Conservation (phyloP, 1,140 invertebrate species). For the Trichoplusia ni region DNA sequence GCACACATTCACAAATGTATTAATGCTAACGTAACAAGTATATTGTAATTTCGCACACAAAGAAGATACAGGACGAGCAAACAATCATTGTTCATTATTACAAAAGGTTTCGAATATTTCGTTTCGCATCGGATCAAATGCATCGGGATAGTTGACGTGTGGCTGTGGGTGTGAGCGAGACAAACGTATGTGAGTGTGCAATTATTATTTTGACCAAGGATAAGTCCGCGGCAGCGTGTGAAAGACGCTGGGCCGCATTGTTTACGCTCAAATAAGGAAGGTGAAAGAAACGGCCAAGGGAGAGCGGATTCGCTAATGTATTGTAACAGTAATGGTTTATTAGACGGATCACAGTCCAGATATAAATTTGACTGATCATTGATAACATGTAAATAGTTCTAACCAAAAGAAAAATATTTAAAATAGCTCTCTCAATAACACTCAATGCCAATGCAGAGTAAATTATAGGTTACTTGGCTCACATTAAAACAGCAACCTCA, state of each 20-base stretch:
- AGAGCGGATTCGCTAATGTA: conserved; percentile 63
- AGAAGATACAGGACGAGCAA: conserved; percentile 77
- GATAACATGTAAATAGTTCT: conserved; percentile 21
- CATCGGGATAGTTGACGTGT: conserved; percentile 66
- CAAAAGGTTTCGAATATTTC: conserved; percentile 80
- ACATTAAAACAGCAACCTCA: background rate
- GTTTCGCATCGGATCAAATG: conserved; percentile 79
- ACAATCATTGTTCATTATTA: conserved; percentile 81
- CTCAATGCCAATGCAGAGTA: no score
- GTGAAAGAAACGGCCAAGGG: conserved; percentile 67
- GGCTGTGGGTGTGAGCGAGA: conserved; percentile 65
- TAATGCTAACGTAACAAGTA: conserved; percentile 77
- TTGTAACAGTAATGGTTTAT: conserved; percentile 64
- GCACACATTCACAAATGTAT: conserved; percentile 66
- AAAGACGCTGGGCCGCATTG: conserved; percentile 76
- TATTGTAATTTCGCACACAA: conserved; percentile 81
- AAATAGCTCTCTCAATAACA: no score
- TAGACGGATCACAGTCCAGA: conserved; percentile 40
- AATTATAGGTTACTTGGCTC: no score
- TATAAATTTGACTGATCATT: conserved; percentile 27
- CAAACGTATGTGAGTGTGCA: conserved; percentile 60
- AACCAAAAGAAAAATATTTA: no score
- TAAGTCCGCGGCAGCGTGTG: conserved; percentile 77
- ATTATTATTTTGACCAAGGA: conserved; percentile 81
- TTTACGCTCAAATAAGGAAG: conserved; percentile 79